A percentile compares a stretch with the other conserved stretches of the same genome.
Conservation (phyloP, 1,140 invertebrate genomes). For the Drosophila obscura region DNA sequence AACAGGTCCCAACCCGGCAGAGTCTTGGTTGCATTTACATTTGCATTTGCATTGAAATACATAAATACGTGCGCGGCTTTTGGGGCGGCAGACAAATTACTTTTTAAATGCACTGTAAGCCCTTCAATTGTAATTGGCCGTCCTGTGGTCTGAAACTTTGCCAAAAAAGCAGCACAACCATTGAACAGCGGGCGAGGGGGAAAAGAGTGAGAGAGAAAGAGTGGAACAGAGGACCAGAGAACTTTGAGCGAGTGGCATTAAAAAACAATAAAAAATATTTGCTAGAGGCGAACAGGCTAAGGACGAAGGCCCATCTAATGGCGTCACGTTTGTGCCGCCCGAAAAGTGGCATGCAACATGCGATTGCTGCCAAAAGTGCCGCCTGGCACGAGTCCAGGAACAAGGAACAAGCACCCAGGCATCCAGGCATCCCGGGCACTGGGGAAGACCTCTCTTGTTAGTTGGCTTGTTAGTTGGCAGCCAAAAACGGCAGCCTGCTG, state of each 20-base stretch:
- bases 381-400: slow-evolving; percentile 74
- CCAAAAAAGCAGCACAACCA: slow-evolving; percentile 46
- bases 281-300: slow-evolving; percentile 36
- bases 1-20: slow-evolving; percentile 22
- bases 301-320: slow-evolving; percentile 65
- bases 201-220: slow-evolving; percentile 6
- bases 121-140: slow-evolving; percentile 78
- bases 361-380: slow-evolving; percentile 83
- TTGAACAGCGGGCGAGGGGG: background rate
- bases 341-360: slow-evolving; percentile 83
- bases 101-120: slow-evolving; percentile 83
- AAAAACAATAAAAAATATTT: slow-evolving; percentile 77
- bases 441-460: slow-evolving; percentile 62
- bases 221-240: slow-evolving; percentile 27
- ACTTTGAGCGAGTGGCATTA: slow-evolving; percentile 70
- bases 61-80: slow-evolving; percentile 80
- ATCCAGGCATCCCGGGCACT: slow-evolving; percentile 5
- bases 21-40: slow-evolving; percentile 32
- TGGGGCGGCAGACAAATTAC: slow-evolving; percentile 81
- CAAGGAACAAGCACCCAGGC: slow-evolving; percentile 30
- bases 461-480: slow-evolving; percentile 78
- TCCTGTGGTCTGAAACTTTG: slow-evolving; percentile 71
- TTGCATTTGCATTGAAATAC: slow-evolving; percentile 76
- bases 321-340: slow-evolving; percentile 77
- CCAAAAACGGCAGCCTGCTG: slow-evolving; percentile 33